Conservation (phyloP, 2,888 invertebrate species). For the Nudaria mundana region DNA sequence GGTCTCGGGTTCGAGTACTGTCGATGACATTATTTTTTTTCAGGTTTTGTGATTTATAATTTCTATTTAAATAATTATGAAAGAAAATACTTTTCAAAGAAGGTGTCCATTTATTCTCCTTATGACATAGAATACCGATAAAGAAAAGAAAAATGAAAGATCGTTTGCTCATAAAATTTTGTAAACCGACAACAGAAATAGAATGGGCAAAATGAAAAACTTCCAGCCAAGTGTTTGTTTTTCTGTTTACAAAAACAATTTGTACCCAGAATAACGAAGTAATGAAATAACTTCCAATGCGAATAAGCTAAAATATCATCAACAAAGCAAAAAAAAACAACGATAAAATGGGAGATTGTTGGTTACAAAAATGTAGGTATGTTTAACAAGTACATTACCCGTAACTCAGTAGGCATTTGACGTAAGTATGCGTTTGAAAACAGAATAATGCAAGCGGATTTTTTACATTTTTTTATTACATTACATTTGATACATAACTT, state of each 20-base stretch:
- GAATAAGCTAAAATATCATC: conserved; percentile 57
- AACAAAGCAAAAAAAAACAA: conserved; percentile 60
- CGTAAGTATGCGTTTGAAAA: conserved; percentile 47
- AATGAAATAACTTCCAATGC: conserved; percentile 56
- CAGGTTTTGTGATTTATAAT: no score
- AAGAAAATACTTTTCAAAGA: no score
- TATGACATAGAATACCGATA: no score
- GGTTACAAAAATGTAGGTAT: conserved; percentile 50
- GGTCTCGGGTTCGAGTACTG: no score
- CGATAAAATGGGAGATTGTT: conserved; percentile 49
- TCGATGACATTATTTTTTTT: no score
- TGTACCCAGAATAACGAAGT: conserved; percentile 51
- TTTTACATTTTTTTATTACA: no score
- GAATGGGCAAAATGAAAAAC: conserved; percentile 34
- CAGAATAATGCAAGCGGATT: no score
- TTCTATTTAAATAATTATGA: no score
- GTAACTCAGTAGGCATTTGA: conserved; percentile 44
- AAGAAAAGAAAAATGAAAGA: neutral
- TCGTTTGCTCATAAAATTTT: conserved; percentile 22
- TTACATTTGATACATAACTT: no score
- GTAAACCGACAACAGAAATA: conserved; percentile 27
- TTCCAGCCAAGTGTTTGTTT: conserved; percentile 37
- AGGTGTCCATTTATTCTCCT: no score
- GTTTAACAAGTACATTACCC: conserved; percentile 29
- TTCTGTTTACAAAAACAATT: conserved; percentile 59